Base-by-base conservation (phyloP, 2,113 vertebrate species). In the Muntiacus reevesi region DNA sequence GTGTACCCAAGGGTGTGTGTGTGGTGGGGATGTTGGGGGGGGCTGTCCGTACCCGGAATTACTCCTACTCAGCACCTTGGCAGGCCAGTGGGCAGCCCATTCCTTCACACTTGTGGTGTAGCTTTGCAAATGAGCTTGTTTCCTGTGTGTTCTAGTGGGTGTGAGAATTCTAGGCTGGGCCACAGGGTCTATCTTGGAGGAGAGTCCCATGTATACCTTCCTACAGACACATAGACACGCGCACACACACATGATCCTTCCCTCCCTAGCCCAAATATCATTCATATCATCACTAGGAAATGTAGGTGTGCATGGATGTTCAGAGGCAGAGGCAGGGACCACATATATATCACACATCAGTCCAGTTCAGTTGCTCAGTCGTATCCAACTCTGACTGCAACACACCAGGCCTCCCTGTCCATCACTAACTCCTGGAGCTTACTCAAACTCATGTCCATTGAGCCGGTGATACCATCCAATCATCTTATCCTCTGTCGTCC, bases 81-180 rank as follows among this genome's bases (percentile, higher is more conserved):
- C 47, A 21, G 76, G 54, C 60, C 59, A n/a, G 74, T 21, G 13
- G 85, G n/a, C 91, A 30, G 0, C 84, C 92, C 74, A 45, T 76
- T 71, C 87, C 82, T 55, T 95, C 91, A 96, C 57, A 47, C 88
- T 94, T 95, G 60, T 54, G 67, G 67, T 97, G 89, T n/a, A 40
- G 91, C 86, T 98, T 97, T 87, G 93, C 90, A 88, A 94, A 97
- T 19, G 10, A 92, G 54, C 43, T 94, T 91, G 74, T 78, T 98
- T 98, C 96, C 97, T 97, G 97, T 95, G 45, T 54, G n/a, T 36
- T 52, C 78, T 81, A 25, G 71, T 64, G 11, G n/a, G 92, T 94
- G 93, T 97, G 96, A 94, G 83, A 97, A 96, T 79, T 95, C 78
- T 87, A 86, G 91, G 43, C 36, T 45, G 57, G 43, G 33, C 55